Evolutionary conservation across 2,113 vertebrate genomes (phyloP), one percentile per base, ranked within the genome.

Genomic region (Pelodiscus sinensis): DNA sequence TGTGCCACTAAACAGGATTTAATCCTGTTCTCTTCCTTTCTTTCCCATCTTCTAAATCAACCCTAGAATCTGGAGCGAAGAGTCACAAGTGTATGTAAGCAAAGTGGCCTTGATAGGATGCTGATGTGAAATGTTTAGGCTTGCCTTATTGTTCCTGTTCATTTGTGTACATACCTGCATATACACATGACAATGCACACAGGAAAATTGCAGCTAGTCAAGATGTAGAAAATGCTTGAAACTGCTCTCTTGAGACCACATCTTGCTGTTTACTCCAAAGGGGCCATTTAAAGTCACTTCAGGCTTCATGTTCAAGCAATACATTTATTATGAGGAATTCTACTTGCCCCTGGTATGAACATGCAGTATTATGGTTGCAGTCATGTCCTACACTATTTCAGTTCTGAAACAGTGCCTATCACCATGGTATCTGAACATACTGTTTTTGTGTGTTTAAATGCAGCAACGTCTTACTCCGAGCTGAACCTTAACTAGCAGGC

Each of bases 371-470:
- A 85, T 55, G 60, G 1, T 0, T 94, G 82, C 84, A 85, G 94
- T 94, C 21, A 89, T 94, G 92, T 81, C 92, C 58, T 78, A 5
- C 0, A 2, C 4, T 3, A 81, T 73, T 1, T 19, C 62, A 65
- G 0, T 24, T 82, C 1, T n/a, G 35, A 22, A 1, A 18, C 50
- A 0, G 0, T n/a, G 55, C 31, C 3, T 1, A 9, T 65, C 84
- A 51, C 10, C 52, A 9, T 16, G 0, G 0, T 31, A 51, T 4
- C 56, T 1, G 31, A 83, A 27, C 62, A 9, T 35, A 56, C 68
- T 4, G 22, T 44, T 21, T 44, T 21, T 2, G 3, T 6, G 21
- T 44, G 21, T 44, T 75, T 44, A 75, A 44, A 75, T 75, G 73
- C 19, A 44, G 38, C 71, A 38, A 21, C n/a, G 24, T 75, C 22